Base-by-base conservation (phyloP, 53 echinoderm and acorn worm genomes). In the Luidia sarsii region DNA sequence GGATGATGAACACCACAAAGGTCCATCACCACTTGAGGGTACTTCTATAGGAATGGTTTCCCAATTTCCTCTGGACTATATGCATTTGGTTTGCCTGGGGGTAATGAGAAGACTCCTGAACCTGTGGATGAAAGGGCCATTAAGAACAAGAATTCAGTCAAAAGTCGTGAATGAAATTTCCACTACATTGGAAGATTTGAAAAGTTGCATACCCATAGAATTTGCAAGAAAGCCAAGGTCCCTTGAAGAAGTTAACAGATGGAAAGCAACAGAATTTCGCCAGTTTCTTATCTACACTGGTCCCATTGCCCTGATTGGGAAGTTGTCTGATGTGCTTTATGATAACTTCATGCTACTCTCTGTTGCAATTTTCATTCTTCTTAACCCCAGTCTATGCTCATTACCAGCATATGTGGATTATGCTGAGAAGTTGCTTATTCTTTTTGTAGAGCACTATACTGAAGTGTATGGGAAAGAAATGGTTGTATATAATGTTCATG, bases 401-500 rank as follows among this genome's bases (percentile, higher is more conserved):
- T n/a, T 19, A 7, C 50, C 28, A 71, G 43, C 32, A 9, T 46
- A 46, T 71, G 50, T 50, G 25, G 67, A 66, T 34, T 66, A 66
- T 46, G 80, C 48, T 8, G 38, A 81, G 21, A 37, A 49, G n/a
- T 62, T 81, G 31, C 35, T 65, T 18, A 34, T 31, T 1, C 19
- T 51, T 29, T 81, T 81, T 51, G 67, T 81, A n/a, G n/a, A n/a
- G n/a, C n/a, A n/a, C n/a, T n/a, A n/a, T n/a, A n/a, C 46, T 66
- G 7, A 49, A 9, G 30, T 83, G 38, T 83, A 83, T 72, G 70
- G 70, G 24, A 87, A 62, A 57, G n/a, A 65, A 38, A 49, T 48
- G 64, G 15, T 87, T 16, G 71, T 81, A 23, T 87, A 87, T 51
- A 87, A 87, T 81, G 80, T 87, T 20, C 87, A 87, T 70, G 39